phyloP scores from a whole-genome alignment of 2,113 vertebrate genomes.

The Gorsachius goisagi region DNA sequence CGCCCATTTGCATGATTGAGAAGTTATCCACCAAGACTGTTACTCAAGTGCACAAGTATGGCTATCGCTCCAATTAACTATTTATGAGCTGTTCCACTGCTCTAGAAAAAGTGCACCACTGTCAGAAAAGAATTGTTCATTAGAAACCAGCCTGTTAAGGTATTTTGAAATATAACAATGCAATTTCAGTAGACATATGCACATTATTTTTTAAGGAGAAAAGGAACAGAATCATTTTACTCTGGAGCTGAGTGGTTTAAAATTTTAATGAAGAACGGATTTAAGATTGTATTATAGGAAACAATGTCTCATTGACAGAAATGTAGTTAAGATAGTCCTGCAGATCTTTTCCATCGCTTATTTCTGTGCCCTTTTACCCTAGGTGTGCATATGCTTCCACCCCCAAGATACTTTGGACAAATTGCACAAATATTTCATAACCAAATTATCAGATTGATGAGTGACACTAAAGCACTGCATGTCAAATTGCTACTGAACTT shows the following conservation, averaged over 20 bases:
- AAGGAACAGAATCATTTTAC: background rate
- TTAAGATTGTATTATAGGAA: background rate
- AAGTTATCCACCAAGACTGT: background rate
- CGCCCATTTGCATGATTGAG: background rate
- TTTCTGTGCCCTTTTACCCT: background rate
- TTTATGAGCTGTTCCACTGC: slow-evolving; percentile 42
- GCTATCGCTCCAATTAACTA: background rate
- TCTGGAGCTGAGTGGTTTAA: slow-evolving; percentile 17
- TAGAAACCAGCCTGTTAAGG: slow-evolving; percentile 7
- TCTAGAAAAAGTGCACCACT: background rate
- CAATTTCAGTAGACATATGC: background rate
- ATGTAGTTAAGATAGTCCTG: background rate
- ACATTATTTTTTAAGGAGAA: slow-evolving; percentile 43
- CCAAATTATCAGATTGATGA: background rate
- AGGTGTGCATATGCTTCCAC: background rate
- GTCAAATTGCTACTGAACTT: slow-evolving; percentile 46
- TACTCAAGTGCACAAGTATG: background rate
- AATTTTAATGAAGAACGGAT: slow-evolving; percentile 42
- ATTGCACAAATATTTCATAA: background rate
- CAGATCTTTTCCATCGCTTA: background rate
- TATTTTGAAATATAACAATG: slow-evolving; percentile 18
- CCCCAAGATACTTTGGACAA: background rate
- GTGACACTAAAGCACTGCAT: slow-evolving; percentile 1
- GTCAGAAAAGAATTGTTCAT: background rate
- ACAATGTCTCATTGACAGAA: background rate